These are phyloP conservation scores for Atta texana DNA, from an alignment of 1,140 invertebrate genomes.

Conservation along the genomic window DNA sequence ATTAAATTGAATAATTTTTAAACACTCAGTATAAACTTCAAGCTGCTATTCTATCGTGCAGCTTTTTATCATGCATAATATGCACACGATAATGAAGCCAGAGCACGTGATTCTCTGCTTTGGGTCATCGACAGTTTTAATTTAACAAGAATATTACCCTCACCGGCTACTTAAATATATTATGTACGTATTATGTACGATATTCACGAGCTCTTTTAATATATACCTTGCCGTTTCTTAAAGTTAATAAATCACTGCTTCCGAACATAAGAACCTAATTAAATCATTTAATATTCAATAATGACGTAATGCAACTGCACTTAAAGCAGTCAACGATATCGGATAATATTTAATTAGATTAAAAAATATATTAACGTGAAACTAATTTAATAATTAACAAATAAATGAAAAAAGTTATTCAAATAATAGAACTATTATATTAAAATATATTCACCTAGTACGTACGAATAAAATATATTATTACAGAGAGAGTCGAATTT, in stretches of 20 bases:
- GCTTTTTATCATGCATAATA: conserved; percentile 18
- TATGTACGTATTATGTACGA: conserved; percentile 6
- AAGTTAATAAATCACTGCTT: conserved; percentile 21
- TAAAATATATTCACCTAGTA: not conserved
- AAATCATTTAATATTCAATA: conserved; percentile 21
- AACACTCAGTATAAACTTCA: not conserved
- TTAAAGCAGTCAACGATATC: not conserved
- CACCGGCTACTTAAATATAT: conserved; percentile 3
- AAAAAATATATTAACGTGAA: not conserved
- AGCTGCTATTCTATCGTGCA: not conserved
- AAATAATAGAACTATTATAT: not conserved
- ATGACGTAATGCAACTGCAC: not conserved
- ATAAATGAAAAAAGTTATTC: not conserved
- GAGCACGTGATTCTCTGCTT: not conserved
- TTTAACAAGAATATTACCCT: conserved; percentile 32
- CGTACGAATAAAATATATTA: not conserved
- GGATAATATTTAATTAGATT: not conserved
- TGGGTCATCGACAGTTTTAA: conserved; percentile 28
- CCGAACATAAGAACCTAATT: not conserved
- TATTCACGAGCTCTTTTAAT: conserved; percentile 2
- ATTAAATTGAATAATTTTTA: not conserved
- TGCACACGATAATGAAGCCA: not conserved
- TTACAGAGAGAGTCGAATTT: not conserved
- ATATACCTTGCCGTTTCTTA: not conserved
- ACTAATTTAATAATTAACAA: not conserved